phyloP scores from a whole-genome alignment of 2,797 vertebrate species.

The Cynodonichthys magdalenae region DNA sequence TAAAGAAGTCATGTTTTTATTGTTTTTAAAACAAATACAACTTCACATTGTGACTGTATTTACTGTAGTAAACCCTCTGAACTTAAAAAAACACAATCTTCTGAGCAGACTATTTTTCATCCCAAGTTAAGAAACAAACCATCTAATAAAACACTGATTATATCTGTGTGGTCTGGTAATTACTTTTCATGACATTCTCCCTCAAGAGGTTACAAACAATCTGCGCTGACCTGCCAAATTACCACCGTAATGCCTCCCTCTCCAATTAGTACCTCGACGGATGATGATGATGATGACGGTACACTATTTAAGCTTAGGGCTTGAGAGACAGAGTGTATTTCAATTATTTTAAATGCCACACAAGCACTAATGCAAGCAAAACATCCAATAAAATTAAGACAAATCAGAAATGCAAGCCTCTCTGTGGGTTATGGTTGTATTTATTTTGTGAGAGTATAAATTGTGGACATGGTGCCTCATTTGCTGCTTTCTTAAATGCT shows the following conservation, averaged over 20 bases:
- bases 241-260: conserved; percentile 36
- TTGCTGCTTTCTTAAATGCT: conserved; percentile 29
- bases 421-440: background rate
- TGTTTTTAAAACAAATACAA: background rate
- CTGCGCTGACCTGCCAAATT: conserved; percentile 58
- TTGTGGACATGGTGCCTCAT: conserved; percentile 17
- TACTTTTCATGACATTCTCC: conserved; percentile 53
- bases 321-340: conserved; percentile 4
- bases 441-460: background rate
- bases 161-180: conserved; percentile 53
- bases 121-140: conserved; percentile 30
- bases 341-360: conserved; percentile 19
- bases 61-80: background rate
- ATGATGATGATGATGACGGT: conserved; percentile 6
- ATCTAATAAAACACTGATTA: conserved; percentile 51
- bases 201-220: conserved; percentile 45
- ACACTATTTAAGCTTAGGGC: conserved; percentile 30
- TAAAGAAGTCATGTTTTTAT: background rate
- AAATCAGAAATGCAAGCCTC: background rate
- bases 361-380: background rate
- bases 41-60: conserved; percentile 9
- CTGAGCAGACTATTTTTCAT: conserved; percentile 4
- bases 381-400: background rate
- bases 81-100: background rate
- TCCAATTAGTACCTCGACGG: conserved; percentile 44